Conservation (phyloP, 2,113 vertebrate species). For the Montifringilla adamsi region DNA sequence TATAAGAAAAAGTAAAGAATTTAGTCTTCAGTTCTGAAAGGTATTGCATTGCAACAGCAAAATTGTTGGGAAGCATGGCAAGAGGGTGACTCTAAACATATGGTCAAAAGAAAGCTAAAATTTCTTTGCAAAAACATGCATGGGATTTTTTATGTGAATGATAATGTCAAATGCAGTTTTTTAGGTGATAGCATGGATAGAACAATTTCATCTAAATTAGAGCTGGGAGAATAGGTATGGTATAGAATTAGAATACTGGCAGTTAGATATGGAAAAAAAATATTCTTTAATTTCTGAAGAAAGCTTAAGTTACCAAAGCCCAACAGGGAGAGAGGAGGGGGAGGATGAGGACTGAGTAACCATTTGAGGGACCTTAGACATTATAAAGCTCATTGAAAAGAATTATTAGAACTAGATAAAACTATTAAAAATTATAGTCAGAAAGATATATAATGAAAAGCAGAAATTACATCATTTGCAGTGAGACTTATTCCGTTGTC, state of each 20-base stretch:
- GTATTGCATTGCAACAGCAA: background rate
- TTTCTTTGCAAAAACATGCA: background rate
- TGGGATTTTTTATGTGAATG: accelerated
- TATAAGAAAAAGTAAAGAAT: background rate
- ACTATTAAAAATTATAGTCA: background rate
- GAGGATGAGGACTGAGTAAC: accelerated
- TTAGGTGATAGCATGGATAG: background rate
- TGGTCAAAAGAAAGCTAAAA: background rate
- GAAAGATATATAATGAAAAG: background rate
- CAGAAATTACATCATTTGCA: background rate
- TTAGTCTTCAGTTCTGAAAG: background rate
- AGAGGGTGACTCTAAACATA: background rate
- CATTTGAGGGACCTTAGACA: background rate
- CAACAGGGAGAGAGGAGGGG: accelerated
- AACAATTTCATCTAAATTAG: background rate
- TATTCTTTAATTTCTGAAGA: background rate
- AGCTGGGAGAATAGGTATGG: background rate
- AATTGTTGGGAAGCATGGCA: background rate
- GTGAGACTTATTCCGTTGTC: background rate
- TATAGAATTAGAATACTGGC: background rate
- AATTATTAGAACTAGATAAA: background rate
- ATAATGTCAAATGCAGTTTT: background rate
- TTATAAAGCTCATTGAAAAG: background rate
- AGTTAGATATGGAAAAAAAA: background rate
- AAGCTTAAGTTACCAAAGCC: background rate